Percentiles rank a stretch among this genome's conserved stretches.
These are phyloP conservation scores for Eleutherodactylus coqui DNA, from an alignment of 2,797 vertebrate genomes.

Conservation along the genomic window DNA sequence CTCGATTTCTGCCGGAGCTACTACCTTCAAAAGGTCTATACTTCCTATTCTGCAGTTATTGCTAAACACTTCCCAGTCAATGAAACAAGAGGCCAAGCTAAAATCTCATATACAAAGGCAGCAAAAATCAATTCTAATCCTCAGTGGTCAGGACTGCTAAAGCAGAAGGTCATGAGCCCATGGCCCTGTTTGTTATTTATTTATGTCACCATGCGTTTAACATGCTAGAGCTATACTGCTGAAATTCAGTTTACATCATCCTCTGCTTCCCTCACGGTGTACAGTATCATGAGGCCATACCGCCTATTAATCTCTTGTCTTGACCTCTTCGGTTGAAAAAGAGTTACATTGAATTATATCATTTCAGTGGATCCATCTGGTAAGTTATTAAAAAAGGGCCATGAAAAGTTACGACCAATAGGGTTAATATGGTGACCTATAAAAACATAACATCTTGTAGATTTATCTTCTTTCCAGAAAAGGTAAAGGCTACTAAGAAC, in stretches of 20 bases:
- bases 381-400: conserved; percentile 20
- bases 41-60: conserved; percentile 60
- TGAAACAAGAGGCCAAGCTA: conserved; percentile 61
- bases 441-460: conserved; percentile 27
- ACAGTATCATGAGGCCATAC: conserved; percentile 36
- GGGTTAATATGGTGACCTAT: conserved; percentile 21
- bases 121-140: conserved; percentile 77
- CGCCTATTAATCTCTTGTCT: conserved; percentile 23
- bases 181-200: conserved; percentile 45
- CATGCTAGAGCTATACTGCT: conserved; percentile 1
- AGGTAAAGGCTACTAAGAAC: conserved; percentile 22
- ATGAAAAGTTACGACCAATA: conserved; percentile 27
- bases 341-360: conserved; percentile 23
- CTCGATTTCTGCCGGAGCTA: conserved; percentile 66
- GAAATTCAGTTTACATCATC: background rate
- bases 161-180: conserved; percentile 62
- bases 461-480: conserved; percentile 20
- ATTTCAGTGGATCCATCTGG: conserved; percentile 18
- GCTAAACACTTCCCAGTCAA: conserved; percentile 60
- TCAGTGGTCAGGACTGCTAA: conserved; percentile 65
- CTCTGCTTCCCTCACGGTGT: background rate
- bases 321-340: conserved; percentile 27
- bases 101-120: conserved; percentile 69
- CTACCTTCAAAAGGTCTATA: conserved; percentile 64
- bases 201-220: conserved; percentile 24